These are phyloP conservation scores for Sebastes hubbsi DNA, from an alignment of 2,797 vertebrate genomes.

Conservation along the genomic window DNA sequence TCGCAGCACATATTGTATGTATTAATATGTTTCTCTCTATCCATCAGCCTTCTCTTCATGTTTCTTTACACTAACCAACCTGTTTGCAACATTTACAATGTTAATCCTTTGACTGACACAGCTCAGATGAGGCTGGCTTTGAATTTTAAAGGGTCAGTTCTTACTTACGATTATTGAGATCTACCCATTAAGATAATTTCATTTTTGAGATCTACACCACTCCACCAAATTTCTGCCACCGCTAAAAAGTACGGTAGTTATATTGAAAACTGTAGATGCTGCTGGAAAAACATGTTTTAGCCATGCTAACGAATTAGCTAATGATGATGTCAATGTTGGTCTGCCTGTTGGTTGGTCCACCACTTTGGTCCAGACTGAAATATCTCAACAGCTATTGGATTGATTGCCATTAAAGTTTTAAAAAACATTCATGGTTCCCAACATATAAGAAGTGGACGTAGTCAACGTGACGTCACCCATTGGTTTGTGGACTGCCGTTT, in stretches of 20 bases:
- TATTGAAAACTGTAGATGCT: neutral
- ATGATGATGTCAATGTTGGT: neutral
- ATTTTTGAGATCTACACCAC: neutral
- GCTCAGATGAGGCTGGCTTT: neutral
- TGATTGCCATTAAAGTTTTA: neutral
- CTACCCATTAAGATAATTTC: rapidly evolving
- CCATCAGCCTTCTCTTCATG: neutral
- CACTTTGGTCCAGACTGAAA: neutral
- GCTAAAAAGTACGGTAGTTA: rapidly evolving
- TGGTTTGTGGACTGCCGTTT: neutral
- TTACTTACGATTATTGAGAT: neutral
- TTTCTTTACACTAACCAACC: neutral
- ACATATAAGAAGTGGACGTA: neutral
- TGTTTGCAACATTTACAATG: neutral
- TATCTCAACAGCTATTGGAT: neutral
- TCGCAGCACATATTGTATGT: constrained; percentile 14
- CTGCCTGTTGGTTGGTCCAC: neutral
- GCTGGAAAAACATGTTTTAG: neutral
- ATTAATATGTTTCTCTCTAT: neutral
- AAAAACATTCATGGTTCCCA: neutral
- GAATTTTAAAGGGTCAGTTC: neutral
- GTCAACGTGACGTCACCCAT: neutral
- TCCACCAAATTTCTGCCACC: neutral
- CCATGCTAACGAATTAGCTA: neutral
- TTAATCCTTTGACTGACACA: neutral